phyloP scores from a whole-genome alignment of 1,140 invertebrate genomes.

The Holcopasites calliopsidis region DNA sequence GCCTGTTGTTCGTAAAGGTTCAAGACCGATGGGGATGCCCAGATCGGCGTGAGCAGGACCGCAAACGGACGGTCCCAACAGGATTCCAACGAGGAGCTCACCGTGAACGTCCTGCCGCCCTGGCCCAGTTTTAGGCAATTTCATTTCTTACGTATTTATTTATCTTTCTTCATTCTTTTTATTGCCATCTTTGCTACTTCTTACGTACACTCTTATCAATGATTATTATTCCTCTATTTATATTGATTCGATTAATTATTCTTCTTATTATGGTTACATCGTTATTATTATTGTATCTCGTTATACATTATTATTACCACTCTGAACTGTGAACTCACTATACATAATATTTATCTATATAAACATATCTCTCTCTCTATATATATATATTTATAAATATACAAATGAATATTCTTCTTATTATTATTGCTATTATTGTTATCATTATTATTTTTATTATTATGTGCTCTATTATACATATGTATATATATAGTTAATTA shows the following conservation, averaged over 20 bases:
- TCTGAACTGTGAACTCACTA: constrained; percentile 27
- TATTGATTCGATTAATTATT: constrained; percentile 57
- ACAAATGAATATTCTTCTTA: constrained; percentile 16
- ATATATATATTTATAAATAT: constrained; percentile 46
- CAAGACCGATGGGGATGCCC: constrained; percentile 78
- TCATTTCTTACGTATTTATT: constrained; percentile 80
- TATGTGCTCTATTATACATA: background rate
- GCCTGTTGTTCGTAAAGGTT: constrained; percentile 78
- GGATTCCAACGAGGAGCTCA: constrained; percentile 79
- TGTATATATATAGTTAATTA: constrained; percentile 12
- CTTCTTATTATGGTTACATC: constrained; percentile 58
- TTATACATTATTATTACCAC: constrained; percentile 34
- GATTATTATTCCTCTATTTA: constrained; percentile 49
- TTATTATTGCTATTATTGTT: constrained; percentile 9
- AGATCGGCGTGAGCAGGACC: constrained; percentile 73
- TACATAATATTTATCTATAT: background rate
- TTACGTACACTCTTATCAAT: constrained; percentile 63
- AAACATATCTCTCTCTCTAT: too few species aligned
- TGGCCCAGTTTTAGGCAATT: constrained; percentile 81
- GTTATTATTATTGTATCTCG: constrained; percentile 52
- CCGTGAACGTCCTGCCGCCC: constrained; percentile 79
- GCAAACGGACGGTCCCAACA: constrained; percentile 71
- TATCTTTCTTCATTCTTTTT: constrained; percentile 73
- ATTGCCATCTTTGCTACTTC: constrained; percentile 73
- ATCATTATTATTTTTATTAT: too few species aligned